Conservation (phyloP, 2,888 invertebrate species). For the Aproaerema taeniolella region DNA sequence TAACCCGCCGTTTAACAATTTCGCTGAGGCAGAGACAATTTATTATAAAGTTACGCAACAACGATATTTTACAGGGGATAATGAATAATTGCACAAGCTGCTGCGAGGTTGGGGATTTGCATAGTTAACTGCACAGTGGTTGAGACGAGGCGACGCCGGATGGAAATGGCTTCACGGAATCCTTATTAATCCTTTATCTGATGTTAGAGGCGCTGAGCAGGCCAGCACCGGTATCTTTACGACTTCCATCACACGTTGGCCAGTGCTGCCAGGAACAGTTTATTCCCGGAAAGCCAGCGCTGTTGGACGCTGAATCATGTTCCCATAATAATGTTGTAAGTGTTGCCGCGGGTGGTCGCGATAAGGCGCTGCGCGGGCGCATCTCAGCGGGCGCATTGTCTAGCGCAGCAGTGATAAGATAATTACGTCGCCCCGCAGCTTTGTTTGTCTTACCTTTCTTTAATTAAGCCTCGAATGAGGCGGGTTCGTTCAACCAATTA, state of each 20-base stretch:
- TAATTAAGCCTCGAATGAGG: conserved; percentile 8
- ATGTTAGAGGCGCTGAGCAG: conserved; percentile 34
- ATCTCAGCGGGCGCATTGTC: conserved; percentile 43
- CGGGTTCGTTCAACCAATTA: conserved; percentile 7
- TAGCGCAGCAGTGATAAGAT: conserved; percentile 47
- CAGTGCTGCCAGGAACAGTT: conserved; percentile 6
- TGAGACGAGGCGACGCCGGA: conserved; percentile 47
- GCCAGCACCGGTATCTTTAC: conserved; percentile 29
- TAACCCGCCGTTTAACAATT: conserved; percentile 22
- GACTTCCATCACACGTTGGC: conserved; percentile 28
- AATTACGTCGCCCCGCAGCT: conserved; percentile 37
- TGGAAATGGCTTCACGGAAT: conserved; percentile 48
- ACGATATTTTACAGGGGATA: conserved; percentile 31
- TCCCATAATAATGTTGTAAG: conserved; percentile 36
- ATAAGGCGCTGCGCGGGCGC: conserved; percentile 38
- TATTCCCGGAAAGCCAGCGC: conserved; percentile 9
- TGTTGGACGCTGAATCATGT: conserved; percentile 28
- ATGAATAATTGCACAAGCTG: conserved; percentile 30
- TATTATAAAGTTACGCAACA: conserved; percentile 29
- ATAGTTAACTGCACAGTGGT: conserved; percentile 36
- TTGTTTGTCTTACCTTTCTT: conserved; percentile 24
- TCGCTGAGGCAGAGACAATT: conserved; percentile 27
- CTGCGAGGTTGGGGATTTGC: conserved; percentile 32
- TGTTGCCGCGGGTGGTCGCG: conserved; percentile 44
- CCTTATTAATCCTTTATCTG: conserved; percentile 28